Percentiles rank a stretch among this genome's conserved stretches.
These are phyloP conservation scores for Delichon dasypus DNA, from an alignment of 2,797 vertebrate species.

Conservation along the genomic window DNA sequence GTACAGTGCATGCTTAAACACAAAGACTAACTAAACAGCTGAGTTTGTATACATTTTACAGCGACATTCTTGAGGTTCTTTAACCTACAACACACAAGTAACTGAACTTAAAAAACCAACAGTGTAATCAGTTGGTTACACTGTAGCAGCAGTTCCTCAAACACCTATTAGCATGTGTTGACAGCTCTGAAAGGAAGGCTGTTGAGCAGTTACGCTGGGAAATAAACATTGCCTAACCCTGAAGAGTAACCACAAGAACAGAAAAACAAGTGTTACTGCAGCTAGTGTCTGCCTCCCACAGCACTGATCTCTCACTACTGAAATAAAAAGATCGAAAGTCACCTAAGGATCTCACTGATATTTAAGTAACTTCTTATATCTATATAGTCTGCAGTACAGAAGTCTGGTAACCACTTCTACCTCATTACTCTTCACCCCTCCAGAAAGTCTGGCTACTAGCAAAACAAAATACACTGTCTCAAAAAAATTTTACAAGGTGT, in stretches of 20 bases:
- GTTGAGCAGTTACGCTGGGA: conserved; percentile 71
- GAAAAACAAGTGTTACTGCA: conserved; percentile 63
- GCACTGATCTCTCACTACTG: not conserved
- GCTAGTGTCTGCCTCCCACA: conserved; percentile 30
- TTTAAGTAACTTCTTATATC: not conserved
- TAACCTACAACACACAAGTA: not conserved
- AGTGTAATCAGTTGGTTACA: not conserved
- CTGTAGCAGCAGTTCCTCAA: conserved; percentile 35
- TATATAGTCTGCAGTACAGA: not conserved
- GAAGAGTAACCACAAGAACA: conserved; percentile 78
- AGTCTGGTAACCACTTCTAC: not conserved
- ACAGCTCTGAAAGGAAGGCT: conserved; percentile 46
- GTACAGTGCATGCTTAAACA: not conserved
- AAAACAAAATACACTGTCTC: not conserved
- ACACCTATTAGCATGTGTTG: conserved; percentile 20
- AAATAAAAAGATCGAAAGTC: not conserved
- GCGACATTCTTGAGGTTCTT: not conserved
- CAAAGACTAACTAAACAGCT: not conserved
- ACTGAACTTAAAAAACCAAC: not conserved
- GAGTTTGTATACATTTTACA: not conserved
- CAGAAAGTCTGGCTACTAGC: not conserved
- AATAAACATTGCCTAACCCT: conserved; percentile 81
- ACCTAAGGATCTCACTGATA: not conserved
- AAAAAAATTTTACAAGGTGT: not conserved
- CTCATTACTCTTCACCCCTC: not conserved